Conservation (phyloP, 1,140 invertebrate species). For the Hycleus cichorii region DNA sequence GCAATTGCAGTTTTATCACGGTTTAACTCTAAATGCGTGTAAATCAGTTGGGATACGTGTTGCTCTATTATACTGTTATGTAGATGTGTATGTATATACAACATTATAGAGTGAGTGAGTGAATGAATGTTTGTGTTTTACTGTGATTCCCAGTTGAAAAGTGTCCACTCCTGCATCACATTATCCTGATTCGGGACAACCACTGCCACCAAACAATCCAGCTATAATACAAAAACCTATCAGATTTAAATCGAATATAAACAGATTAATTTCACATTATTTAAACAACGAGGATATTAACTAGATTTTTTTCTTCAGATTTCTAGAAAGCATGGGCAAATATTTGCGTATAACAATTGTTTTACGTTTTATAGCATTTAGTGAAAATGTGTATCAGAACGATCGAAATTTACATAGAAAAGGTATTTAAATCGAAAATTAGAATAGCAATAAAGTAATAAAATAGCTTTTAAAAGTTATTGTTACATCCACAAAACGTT, state of each 20-base stretch:
- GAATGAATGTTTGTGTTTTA: too few relatives aligned
- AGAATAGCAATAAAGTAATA: conserved; percentile 36
- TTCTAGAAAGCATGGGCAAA: too few relatives aligned
- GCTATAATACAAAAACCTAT: too few relatives aligned
- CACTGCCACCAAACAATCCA: too few relatives aligned
- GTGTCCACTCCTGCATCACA: too few relatives aligned
- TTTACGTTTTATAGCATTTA: conserved; percentile 30
- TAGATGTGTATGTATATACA: not conserved
- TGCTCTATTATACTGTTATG: not conserved
- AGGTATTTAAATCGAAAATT: conserved; percentile 35
- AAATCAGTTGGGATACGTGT: conserved; percentile 14
- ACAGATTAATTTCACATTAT: too few relatives aligned
- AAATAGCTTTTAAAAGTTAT: conserved; percentile 33
- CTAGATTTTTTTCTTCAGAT: too few relatives aligned
- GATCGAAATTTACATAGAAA: conserved; percentile 32
- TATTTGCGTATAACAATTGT: conserved; percentile 15
- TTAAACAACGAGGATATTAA: too few relatives aligned
- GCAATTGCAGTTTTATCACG: conserved; percentile 15
- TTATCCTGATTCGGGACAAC: too few relatives aligned
- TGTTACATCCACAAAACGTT: conserved; percentile 27
- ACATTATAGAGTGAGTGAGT: too few relatives aligned
- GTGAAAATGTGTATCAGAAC: conserved; percentile 22
- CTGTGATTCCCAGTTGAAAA: too few relatives aligned
- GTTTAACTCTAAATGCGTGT: conserved; percentile 10
- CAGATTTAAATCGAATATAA: too few relatives aligned